Evolutionary conservation across 2,888 invertebrate genomes (phyloP), one percentile per base, ranked within the genome.

Genomic region (Ormyrus thymus): DNA sequence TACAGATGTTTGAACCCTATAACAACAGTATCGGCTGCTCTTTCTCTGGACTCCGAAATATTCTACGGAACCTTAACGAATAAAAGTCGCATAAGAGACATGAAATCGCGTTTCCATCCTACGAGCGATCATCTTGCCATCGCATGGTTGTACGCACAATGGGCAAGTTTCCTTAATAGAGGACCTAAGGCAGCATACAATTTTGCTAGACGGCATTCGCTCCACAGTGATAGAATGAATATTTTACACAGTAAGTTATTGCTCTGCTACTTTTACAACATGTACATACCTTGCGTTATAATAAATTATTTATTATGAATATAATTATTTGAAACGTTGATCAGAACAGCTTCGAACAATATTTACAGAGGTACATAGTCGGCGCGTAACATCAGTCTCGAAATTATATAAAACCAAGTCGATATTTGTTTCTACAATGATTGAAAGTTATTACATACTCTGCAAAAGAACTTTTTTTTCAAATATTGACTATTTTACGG

Each of bases 81-180:
- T 64, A 92, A 92, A 82, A 90, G 90, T 8, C 88, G 88, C 83
- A 91, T 93, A 9, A 92, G 93, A 73, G 85, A 88, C 53, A 88
- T 91, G 0, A 94, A 94, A 86, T 84, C 86, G 2, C 83, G 87
- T 6, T 93, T 90, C 86, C 92, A 91, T 75, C 79, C 89, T 0
- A 90, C 90, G 0, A 95, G 94, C 4, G 95, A 95, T 86, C 94
- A 95, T 87, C 85, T 92, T 11, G 92, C 94, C 0, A 66, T 93
- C 11, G 91, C 92, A 84, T 89, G 91, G 87, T 85, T 94, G 8
- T 92, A 92, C 81, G 89, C 91, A 9, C 90, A 92, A 74, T 94
- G 92, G 90, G 90, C 92, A 43, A 86, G 89, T 0, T 82, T 85
- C 7, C 68, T 85, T 0, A 84, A 87, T 0, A 85, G 88, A n/a